Evolutionary conservation across 2,888 invertebrate species (phyloP), one percentile per base, ranked within the genome.

Genomic region (Epirrhoe alternata): DNA sequence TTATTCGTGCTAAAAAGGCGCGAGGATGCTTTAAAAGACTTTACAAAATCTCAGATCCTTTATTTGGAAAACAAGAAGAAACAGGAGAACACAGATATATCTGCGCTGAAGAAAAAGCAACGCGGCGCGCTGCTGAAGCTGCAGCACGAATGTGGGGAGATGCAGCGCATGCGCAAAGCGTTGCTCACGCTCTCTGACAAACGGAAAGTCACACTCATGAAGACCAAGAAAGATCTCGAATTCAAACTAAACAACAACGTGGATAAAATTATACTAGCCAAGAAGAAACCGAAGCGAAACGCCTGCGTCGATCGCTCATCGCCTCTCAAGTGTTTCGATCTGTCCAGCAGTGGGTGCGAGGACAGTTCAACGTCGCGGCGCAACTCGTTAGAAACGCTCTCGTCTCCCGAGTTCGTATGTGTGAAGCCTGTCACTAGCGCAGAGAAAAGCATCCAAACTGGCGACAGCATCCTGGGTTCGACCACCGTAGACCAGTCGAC

Each of bases 121-220:
- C 90, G 96, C 53, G 95, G 95, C 0, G 89, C 96, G 14, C 83
- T 96, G 61, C 84, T 95, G 49, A 95, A 95, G 78, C 85, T 96
- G 38, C 94, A 96, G 68, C 95, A 95, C 79, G 95, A 96, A 77
- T 95, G 95, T 81, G 95, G 95, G 55, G 95, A 96, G 84, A 95
- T 96, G 91, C 94, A 94, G 77, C 92, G 95, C 77, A 93, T 93
- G 90, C 86, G 92, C 5, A 92, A 90, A 74, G 89, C 92, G 5
- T 75, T 93, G 14, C 79, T 93, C 33, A 82, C 90, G 4, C 83
- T 91, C 56, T 90, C 92, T 0, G 92, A 93, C 45, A 90, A 87
- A 69, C 83, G 93, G 0, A 92, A 92, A 80, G 76, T 86, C 6
- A 90, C 88, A 30, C 87, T 93, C 56, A 86, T 92, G 83, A 91